Percentiles rank a stretch among this genome's conserved stretches.
These are phyloP conservation scores for Enteromius radiatus DNA, from an alignment of 2,797 vertebrate genomes.

Conservation along the genomic window DNA sequence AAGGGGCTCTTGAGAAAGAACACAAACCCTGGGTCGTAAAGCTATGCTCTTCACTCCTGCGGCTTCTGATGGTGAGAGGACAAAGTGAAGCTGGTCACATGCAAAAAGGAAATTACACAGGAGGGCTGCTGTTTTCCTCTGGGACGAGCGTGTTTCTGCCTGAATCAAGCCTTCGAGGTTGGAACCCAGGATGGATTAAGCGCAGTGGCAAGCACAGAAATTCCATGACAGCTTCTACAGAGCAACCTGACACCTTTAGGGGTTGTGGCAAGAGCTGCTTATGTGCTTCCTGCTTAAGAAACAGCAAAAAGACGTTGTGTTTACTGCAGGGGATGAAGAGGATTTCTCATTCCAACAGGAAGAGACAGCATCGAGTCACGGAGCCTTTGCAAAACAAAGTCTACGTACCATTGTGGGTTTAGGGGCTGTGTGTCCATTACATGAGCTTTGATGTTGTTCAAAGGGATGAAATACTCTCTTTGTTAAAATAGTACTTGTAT, in stretches of 20 bases:
- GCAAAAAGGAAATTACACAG: conserved; percentile 71
- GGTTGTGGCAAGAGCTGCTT: conserved; percentile 42
- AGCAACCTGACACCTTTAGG: conserved; percentile 49
- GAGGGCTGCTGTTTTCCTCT: conserved; percentile 49
- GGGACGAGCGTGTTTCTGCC: conserved; percentile 57
- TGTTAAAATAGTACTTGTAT: conserved; percentile 34
- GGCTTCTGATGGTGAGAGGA: conserved; percentile 63
- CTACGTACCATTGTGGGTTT: conserved; percentile 26
- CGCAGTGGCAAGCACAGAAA: conserved; percentile 46
- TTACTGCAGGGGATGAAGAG: conserved; percentile 38
- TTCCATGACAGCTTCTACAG: conserved; percentile 46
- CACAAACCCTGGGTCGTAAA: conserved; percentile 71
- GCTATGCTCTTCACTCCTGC: conserved; percentile 66
- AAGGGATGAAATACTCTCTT: conserved; percentile 39
- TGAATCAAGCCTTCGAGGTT: conserved; percentile 35
- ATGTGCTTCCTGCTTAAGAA: conserved; percentile 41
- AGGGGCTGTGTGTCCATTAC: conserved; percentile 49
- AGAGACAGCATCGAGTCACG: conserved; percentile 46
- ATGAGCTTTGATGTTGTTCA: conserved; percentile 57
- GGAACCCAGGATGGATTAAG: conserved; percentile 51
- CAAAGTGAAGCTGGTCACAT: conserved; percentile 66
- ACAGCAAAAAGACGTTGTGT: conserved; percentile 29
- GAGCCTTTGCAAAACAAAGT: conserved; percentile 41
- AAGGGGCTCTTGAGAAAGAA: conserved; percentile 75
- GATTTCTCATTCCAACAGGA: conserved; percentile 43